A percentile compares a stretch with the other conserved stretches of the same genome.
Conservation (phyloP, 2,888 invertebrate genomes). For the Sepioteuthis lessoniana region DNA sequence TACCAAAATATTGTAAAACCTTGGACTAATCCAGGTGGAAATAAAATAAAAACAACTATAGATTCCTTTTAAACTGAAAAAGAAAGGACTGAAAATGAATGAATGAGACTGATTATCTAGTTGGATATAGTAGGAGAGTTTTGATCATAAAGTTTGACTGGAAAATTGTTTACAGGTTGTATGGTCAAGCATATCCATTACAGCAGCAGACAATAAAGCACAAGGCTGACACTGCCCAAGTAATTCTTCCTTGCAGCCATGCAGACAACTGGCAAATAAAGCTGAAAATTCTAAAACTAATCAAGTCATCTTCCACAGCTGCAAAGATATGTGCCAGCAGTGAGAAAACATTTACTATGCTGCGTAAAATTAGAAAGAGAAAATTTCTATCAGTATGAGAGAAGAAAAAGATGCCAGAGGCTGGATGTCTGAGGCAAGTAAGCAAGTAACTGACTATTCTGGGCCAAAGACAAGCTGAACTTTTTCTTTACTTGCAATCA, state of each 20-base stretch:
- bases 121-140: not conserved
- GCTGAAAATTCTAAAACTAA: slow-evolving; percentile 10
- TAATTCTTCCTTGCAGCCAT: slow-evolving; percentile 3
- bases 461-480: not conserved
- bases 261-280: slow-evolving; percentile 33
- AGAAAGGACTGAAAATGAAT: not conserved
- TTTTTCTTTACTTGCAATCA: not conserved
- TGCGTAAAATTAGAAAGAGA: not conserved
- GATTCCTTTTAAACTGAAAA: too few relatives aligned
- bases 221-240: not conserved
- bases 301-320: slow-evolving; percentile 33
- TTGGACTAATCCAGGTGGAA: too few relatives aligned
- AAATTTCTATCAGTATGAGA: not conserved
- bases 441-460: not conserved
- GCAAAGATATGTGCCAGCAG: slow-evolving; percentile 1
- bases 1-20: too few relatives aligned
- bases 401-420: not conserved
- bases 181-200: slow-evolving; percentile 20
- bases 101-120: not conserved
- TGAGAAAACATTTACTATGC: not conserved
- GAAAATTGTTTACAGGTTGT: not conserved
- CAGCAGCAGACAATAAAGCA: not conserved
- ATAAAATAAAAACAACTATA: too few relatives aligned
- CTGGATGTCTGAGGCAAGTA: not conserved
- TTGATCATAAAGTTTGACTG: not conserved